Conservation (phyloP, 1,140 invertebrate genomes). For the Trachymyrmex septentrionalis region DNA sequence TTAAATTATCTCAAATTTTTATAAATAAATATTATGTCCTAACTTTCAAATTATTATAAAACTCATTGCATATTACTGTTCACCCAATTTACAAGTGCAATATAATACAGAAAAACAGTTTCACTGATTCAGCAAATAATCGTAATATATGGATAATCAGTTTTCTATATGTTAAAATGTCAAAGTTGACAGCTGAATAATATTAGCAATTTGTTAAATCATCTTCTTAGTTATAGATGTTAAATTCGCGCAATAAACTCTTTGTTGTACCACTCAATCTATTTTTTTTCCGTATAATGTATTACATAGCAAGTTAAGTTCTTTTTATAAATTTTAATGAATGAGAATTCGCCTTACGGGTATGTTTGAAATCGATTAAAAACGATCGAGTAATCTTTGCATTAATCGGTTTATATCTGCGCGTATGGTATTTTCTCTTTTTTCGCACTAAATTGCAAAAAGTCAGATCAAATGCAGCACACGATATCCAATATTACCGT, state of each 20-base stretch:
- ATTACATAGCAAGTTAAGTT: not conserved
- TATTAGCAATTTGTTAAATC: too few species aligned
- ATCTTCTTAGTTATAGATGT: too few species aligned
- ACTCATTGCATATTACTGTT: not conserved
- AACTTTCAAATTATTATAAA: slow-evolving; percentile 6
- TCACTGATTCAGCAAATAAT: too few species aligned
- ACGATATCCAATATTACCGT: slow-evolving; percentile 9
- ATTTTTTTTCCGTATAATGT: too few species aligned
- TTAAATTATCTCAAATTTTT: slow-evolving; percentile 14
- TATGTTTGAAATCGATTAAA: not conserved
- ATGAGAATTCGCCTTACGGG: too few species aligned
- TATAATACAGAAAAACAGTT: not conserved
- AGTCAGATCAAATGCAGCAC: not conserved
- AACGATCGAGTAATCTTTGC: not conserved
- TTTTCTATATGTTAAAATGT: too few species aligned
- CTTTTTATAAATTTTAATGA: not conserved
- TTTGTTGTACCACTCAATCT: too few species aligned
- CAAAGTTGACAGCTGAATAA: too few species aligned
- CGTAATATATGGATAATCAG: too few species aligned
- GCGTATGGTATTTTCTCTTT: not conserved
- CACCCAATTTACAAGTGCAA: not conserved
- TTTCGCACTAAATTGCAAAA: not conserved
- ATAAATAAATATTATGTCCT: not conserved
- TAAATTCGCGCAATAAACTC: too few species aligned
- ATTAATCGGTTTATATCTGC: too few species aligned